Evolutionary conservation across 1,140 invertebrate genomes (phyloP).

Genomic region (Oryzaephilus surinamensis): DNA sequence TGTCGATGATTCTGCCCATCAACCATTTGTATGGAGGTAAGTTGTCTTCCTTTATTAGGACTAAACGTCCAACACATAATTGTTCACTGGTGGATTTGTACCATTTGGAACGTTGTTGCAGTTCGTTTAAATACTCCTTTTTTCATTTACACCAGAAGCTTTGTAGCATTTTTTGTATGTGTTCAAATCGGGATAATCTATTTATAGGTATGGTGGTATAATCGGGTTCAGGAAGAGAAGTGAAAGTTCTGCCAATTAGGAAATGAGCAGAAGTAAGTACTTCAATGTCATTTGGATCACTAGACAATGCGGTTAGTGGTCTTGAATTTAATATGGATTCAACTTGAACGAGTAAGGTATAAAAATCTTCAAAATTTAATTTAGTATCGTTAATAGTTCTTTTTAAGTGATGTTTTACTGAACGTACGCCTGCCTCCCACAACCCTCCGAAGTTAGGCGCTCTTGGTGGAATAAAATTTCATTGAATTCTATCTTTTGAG

Average conservation of each 20-base stretch:
- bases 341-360: background rate
- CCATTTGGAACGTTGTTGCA: conserved; percentile 18
- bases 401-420: conserved; percentile 32
- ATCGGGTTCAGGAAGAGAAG: conserved; percentile 13
- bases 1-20: conserved; percentile 16
- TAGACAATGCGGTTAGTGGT: background rate
- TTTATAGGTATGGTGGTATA: conserved; percentile 1
- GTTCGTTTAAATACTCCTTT: conserved; percentile 21
- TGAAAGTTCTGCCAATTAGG: conserved; percentile 24
- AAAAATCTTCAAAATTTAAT: conserved; percentile 12
- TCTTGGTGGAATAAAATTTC: conserved; percentile 35
- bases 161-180: conserved; percentile 16
- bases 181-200: conserved; percentile 16
- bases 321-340: background rate
- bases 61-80: conserved; percentile 11
- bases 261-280: conserved; percentile 31
- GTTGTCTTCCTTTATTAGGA: conserved; percentile 20
- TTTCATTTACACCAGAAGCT: conserved; percentile 25
- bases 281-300: background rate
- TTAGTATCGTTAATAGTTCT: conserved; percentile 1
- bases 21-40: conserved; percentile 20
- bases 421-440: conserved; percentile 36
- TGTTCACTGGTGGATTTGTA: background rate
- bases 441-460: conserved; percentile 36
- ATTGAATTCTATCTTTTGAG: conserved; percentile 8